phyloP scores from a whole-genome alignment of 2,888 invertebrate genomes.

The Tachina grossa region DNA sequence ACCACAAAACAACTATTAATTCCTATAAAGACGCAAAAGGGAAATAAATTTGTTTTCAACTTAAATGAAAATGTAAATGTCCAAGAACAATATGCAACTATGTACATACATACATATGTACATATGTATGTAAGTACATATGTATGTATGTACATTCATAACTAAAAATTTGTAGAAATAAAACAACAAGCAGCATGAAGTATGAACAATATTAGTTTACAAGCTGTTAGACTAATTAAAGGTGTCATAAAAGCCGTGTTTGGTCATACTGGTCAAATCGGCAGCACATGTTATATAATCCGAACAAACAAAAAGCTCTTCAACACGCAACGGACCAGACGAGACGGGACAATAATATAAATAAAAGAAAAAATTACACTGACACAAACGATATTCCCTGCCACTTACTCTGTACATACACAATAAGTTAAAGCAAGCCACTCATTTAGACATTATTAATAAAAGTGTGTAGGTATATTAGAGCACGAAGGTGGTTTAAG shows the following conservation, averaged over 20 bases:
- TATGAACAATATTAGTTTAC: conserved; percentile 38
- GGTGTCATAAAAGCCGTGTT: conserved; percentile 60
- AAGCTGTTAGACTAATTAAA: conserved; percentile 59
- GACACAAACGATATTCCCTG: conserved; percentile 5
- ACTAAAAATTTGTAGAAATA: neutral
- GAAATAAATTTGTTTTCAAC: neutral
- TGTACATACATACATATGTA: neutral
- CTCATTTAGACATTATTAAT: neutral
- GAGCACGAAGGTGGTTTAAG: neutral
- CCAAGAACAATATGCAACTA: conserved; percentile 24
- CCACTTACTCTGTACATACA: conserved; percentile 4
- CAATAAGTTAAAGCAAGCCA: neutral
- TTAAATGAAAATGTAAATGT: conserved; percentile 31
- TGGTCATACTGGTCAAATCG: conserved; percentile 47
- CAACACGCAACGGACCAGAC: conserved; percentile 49
- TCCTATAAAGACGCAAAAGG: neutral
- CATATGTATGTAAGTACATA: neutral
- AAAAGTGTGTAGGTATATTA: conserved; percentile 1
- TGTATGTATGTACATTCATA: neutral
- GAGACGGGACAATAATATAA: conserved; percentile 27
- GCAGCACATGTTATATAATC: conserved; percentile 61
- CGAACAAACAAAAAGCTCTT: conserved; percentile 43
- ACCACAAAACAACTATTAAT: neutral
- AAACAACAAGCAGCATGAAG: conserved; percentile 28
- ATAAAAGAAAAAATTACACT: conserved; percentile 13